These are phyloP conservation scores for Athene cunicularia DNA, from an alignment of 2,113 vertebrate species.

Conservation along the genomic window DNA sequence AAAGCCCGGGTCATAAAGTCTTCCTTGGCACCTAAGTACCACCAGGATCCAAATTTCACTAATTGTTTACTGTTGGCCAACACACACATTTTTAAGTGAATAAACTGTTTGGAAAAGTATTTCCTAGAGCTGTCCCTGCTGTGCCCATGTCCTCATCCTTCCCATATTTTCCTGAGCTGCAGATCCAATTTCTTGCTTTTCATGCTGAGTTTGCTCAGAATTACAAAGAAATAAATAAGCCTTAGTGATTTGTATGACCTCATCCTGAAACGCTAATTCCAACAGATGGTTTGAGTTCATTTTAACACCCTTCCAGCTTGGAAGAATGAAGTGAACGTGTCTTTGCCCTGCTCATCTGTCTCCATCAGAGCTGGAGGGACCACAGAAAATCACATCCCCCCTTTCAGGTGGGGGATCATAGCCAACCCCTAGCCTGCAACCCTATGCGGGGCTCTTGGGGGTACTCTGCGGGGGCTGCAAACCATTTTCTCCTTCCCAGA, in stretches of 20 bases:
- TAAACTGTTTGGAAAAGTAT: background rate
- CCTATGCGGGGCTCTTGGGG: rapidly evolving
- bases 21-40: background rate
- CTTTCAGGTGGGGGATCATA: background rate
- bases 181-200: background rate
- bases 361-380: background rate
- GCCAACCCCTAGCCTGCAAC: background rate
- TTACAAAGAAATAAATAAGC: background rate
- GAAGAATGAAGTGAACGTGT: background rate
- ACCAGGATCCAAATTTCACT: background rate
- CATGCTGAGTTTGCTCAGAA: background rate
- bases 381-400: background rate
- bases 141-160: background rate
- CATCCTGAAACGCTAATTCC: background rate
- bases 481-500: background rate
- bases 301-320: background rate
- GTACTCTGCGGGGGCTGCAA: background rate
- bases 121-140: background rate
- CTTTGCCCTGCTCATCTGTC: background rate
- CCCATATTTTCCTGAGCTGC: background rate
- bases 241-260: background rate
- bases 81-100: background rate
- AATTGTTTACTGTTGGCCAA: background rate
- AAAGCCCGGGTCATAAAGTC: background rate
- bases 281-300: background rate